Base-by-base conservation (phyloP, 1,140 invertebrate species). In the Zophobas morio region DNA sequence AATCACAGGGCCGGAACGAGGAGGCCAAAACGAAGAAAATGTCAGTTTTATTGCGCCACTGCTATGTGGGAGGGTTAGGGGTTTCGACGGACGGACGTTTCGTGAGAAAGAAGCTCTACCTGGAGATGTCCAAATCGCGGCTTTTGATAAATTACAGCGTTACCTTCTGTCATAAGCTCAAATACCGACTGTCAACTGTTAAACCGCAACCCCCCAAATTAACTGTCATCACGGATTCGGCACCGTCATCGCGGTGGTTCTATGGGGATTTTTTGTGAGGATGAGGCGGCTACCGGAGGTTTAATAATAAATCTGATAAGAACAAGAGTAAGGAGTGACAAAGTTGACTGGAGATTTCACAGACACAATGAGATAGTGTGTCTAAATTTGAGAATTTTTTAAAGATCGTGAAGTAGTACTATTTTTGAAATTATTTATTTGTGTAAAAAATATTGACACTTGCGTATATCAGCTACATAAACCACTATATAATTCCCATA, bases 181-280 rank as follows among this genome's bases (percentile, higher is more conserved):
- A 79, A 79, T 72, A 79, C 78, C 78, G 78, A 79, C 66, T 79
- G 78, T 79, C 78, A 79, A 79, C 74, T 79, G 78, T 76, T 76
- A 51, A 42, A 71, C 57, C 56, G 74, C 70, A 76, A 74, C 66
- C 63, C 74, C 70, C 70, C 78, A 77, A 79, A 79, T 79, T 77
- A 79, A 79, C 78, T 79, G 74, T 79, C 78, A 77, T 79, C 78
- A 54, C 76, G 74, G 76, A 75, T 73, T 78, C 77, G 46, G 78
- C 78, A 76, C 6, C 74, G 60, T 79, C 78, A 79, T 79, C 74
- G 56, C 77, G 66, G 76, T 72, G 66, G 70, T 73, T 72, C 20
- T 20, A 20, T 20, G 20, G 20, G 20, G 20, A 20, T 35, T 51
- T 77, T 77, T 77, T 77, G 71, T 77, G n/a, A 74, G 63, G 76